Conservation (phyloP, 2,888 invertebrate species). For the Melanostoma mellinum region DNA sequence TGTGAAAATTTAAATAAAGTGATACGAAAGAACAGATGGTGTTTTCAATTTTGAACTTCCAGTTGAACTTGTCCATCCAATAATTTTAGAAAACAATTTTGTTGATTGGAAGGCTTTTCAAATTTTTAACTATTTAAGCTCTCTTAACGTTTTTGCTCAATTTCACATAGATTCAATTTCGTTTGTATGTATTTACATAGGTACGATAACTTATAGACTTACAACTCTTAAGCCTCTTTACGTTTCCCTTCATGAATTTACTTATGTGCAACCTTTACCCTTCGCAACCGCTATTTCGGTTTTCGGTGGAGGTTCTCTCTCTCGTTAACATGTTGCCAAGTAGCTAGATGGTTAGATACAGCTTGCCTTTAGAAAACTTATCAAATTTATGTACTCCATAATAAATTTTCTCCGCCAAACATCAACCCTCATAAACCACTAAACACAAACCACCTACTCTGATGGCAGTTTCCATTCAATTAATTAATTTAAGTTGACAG, state of each 20-base stretch:
- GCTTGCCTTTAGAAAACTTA: no score
- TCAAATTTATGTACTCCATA: no score
- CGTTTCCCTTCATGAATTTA: neutral
- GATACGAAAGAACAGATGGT: no score
- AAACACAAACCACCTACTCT: neutral
- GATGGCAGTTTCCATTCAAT: slow-evolving; percentile 58
- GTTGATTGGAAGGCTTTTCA: no score
- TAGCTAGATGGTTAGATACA: slow-evolving; percentile 3
- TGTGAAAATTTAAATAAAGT: no score
- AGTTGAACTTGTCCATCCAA: no score
- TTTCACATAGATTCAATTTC: slow-evolving; percentile 1
- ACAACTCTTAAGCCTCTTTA: slow-evolving; percentile 15
- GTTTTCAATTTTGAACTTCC: no score
- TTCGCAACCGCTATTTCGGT: slow-evolving; percentile 21
- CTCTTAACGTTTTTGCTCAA: slow-evolving; percentile 7
- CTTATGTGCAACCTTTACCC: neutral
- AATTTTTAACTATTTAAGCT: no score
- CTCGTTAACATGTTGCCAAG: slow-evolving; percentile 35
- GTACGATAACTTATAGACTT: neutral
- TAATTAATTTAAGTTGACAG: slow-evolving; percentile 72
- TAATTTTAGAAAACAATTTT: no score
- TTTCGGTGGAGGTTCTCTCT: neutral
- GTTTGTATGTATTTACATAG: neutral
- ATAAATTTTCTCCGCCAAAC: neutral
- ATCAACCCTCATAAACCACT: neutral